Base-by-base conservation (phyloP, 1,140 invertebrate species). In the Anadara kagoshimensis region DNA sequence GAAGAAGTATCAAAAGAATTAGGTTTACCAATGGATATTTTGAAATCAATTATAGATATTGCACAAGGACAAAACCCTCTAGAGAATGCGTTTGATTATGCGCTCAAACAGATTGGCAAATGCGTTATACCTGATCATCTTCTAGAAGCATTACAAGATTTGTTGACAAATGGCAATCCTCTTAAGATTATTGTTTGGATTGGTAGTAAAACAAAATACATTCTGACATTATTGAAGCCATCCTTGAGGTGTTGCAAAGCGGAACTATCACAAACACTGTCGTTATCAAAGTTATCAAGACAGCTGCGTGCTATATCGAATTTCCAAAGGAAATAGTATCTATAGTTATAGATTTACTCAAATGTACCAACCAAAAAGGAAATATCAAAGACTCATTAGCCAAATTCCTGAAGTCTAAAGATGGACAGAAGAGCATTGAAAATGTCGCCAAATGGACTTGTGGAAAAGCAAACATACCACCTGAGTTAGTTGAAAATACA, bases 21-120 rank as follows among this genome's bases (percentile, higher is more conserved):
- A 58, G 57, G 57, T 16, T 36, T 58, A 58, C 57, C 57, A 58
- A 11, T 41, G 14, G 57, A 58, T 16, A 58, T 58, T 16, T 10
- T 58, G 2, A 18, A 58, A 3, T 14, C 14, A 41, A 41, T 58
- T 41, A 14, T 58, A 58, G 24, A 36, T 18, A 36, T 58, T 20
- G 29, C 26, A 5, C 8, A 58, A 41, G 57, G 57, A 18, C 26
- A 20, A 36, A 36, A 41, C 14, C 29, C 57, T 41, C 5, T 16
- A 11, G 57, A 58, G 7, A 36, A 36, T 41, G 5, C 41, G 36
- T 36, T 36, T 41, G 5, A 22, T 16, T 58, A 36, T 22, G 3
- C 7, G 12, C 49, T 51, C 18, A 22, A 51, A n/a, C 18, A 22
- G 8, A n/a, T 51, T n/a, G n/a, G n/a, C n/a, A n/a, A n/a, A n/a